Percentiles rank a stretch among this genome's conserved stretches.
Evolutionary conservation across 2,113 vertebrate genomes (phyloP).

Genomic region (Lepus timidus): DNA sequence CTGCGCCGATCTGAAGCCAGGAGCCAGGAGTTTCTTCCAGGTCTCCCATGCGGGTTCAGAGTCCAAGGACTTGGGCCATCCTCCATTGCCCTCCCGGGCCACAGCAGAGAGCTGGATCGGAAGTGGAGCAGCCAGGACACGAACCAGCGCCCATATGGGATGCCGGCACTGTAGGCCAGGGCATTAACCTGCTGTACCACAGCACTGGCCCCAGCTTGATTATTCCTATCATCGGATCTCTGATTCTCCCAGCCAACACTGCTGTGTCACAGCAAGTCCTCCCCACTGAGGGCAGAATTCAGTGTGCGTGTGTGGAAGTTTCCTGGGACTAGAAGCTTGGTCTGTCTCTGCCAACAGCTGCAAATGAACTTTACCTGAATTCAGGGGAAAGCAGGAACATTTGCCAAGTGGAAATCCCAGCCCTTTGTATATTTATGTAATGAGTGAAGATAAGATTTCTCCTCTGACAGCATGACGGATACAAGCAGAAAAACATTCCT

Average conservation of each 20-base stretch:
- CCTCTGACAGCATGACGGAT: conserved; percentile 84
- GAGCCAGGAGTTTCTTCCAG: too few species aligned
- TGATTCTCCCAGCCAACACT: conserved; percentile 51
- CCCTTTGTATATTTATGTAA: conserved; percentile 85
- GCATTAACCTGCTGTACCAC: too few species aligned
- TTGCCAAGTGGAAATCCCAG: conserved; percentile 88
- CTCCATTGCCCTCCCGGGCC: too few species aligned
- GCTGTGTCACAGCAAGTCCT: not conserved
- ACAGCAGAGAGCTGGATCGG: too few species aligned
- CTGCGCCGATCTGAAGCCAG: too few species aligned
- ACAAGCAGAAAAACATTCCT: conserved; percentile 81
- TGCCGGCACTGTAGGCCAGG: too few species aligned
- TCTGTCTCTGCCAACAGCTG: conserved; percentile 72
- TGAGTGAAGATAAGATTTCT: conserved; percentile 87
- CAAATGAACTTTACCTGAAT: conserved; percentile 84
- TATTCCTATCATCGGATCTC: conserved; percentile 51
- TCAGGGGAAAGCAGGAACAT: conserved; percentile 80
- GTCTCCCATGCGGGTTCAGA: too few species aligned
- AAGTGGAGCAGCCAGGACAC: too few species aligned
- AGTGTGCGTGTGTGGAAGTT: conserved; percentile 12
- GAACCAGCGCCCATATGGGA: too few species aligned
- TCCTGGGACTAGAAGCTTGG: conserved; percentile 74
- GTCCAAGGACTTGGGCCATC: too few species aligned
- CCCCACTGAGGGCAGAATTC: conserved; percentile 36
- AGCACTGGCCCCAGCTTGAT: not conserved